These are phyloP conservation scores for Aphodius granarius DNA, from an alignment of 2,888 invertebrate species.

Conservation along the genomic window DNA sequence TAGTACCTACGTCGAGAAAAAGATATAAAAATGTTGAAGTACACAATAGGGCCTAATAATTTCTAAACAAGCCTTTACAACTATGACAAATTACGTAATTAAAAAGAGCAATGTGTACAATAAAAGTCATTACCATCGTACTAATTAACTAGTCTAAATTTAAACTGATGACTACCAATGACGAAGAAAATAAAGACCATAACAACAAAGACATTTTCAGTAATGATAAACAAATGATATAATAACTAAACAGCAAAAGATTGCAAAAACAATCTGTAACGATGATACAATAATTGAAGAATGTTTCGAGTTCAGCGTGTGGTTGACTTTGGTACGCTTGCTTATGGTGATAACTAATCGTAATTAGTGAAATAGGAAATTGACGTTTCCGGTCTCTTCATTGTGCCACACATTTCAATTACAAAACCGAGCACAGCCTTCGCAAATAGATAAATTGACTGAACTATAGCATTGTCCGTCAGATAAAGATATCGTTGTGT, in stretches of 20 bases:
- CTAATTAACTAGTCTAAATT: background rate
- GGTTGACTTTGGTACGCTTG: background rate
- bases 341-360: background rate
- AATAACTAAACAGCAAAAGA: background rate
- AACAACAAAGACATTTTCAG: background rate
- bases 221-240: background rate
- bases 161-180: background rate
- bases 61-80: background rate
- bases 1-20: too few species aligned
- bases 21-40: background rate
- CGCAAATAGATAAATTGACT: conserved; percentile 1
- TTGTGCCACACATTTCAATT: conserved; percentile 8
- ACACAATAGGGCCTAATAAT: background rate
- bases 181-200: background rate
- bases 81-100: background rate
- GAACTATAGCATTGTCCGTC: background rate
- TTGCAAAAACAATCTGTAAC: background rate
- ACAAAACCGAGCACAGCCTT: conserved; percentile 7
- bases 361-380: conserved; percentile 13
- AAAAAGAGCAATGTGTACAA: background rate
- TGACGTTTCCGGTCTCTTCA: conserved; percentile 4
- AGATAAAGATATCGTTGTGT: background rate
- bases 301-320: background rate
- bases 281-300: background rate
- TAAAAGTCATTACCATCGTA: background rate